Evolutionary conservation across 2,113 vertebrate species (phyloP).

Genomic region (Bubo scandiacus): DNA sequence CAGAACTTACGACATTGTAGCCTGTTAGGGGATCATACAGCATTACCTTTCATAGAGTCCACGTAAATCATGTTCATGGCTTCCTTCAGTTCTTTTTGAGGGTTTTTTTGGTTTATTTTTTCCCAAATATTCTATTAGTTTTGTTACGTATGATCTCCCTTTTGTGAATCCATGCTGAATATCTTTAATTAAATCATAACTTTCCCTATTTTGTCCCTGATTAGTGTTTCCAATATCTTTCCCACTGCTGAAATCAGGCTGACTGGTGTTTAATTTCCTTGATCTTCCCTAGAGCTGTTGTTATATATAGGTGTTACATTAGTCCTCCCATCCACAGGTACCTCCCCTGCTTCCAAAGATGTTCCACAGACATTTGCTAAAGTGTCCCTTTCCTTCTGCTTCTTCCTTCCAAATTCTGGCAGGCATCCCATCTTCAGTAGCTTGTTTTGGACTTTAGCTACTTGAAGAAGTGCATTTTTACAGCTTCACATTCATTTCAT

Average conservation of each 20-base stretch:
- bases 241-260: constrained; percentile 71
- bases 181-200: constrained; percentile 85
- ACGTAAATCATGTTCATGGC: constrained; percentile 61
- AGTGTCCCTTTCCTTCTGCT: background rate
- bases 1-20: constrained; percentile 2
- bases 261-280: constrained; percentile 75
- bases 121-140: constrained; percentile 77
- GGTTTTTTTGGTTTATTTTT: constrained; percentile 36
- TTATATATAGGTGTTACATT: constrained; percentile 63
- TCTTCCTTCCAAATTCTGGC: background rate
- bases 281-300: constrained; percentile 66
- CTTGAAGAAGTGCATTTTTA: background rate
- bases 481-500: background rate
- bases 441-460: background rate
- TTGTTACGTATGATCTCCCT: constrained; percentile 78
- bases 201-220: constrained; percentile 78
- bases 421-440: background rate
- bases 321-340: constrained; percentile 18
- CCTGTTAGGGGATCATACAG: constrained; percentile 34
- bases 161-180: constrained; percentile 82
- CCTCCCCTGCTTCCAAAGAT: background rate
- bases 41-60: constrained; percentile 50
- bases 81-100: constrained; percentile 61
- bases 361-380: constrained; percentile 25
- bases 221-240: constrained; percentile 77